Evolutionary conservation across 2,113 vertebrate genomes (phyloP), one percentile per base, ranked within the genome.

Genomic region (Sapajus apella): DNA sequence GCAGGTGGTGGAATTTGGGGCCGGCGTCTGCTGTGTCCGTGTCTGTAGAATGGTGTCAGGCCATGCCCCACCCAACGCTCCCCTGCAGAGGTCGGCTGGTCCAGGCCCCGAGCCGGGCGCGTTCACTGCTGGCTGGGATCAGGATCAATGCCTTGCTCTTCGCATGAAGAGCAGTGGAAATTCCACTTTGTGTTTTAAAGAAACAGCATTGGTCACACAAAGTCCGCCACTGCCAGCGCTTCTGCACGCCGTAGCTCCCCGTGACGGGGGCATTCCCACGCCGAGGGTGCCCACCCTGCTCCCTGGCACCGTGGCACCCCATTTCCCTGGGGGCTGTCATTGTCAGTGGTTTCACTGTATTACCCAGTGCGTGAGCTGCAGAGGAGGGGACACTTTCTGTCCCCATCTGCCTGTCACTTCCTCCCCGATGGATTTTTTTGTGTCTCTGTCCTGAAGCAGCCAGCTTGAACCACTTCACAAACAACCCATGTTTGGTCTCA

Each of bases 201-300:
- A 70, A 70, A n/a, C 17, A 70, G 68, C 35, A 10, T 20, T 0
- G 6, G 35, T 70, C 68, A 70, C 68, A 35, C n/a, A 37, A 37
- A 70, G 68, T 73, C n/a, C 2, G 1, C n/a, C 1, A 1, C n/a
- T 4, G n/a, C n/a, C 70, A 73, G 70, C n/a, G 0, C 21, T 37
- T 40, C n/a, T 40, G n/a, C n/a, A 3, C 20, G 5, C 70, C 23
- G 8, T 18, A 20, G 35, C 18, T 70, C n/a, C 35, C 17, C 16
- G 8, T 70, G 4, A 70, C 4, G 8, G 7, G 16, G 68, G 16
- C 8, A 10, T 72, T 72, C 40, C 70, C n/a, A 3, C 21, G n/a
- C 37, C 0, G 5, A 37, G n/a, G 70, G 35, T 35, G 18, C 18
- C 68, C 35, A 4, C 68, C 35, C 18, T 70, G 68, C n/a, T 37